Base-by-base conservation (phyloP, 1,140 invertebrate genomes). In the Philopotamus ludificatus region DNA sequence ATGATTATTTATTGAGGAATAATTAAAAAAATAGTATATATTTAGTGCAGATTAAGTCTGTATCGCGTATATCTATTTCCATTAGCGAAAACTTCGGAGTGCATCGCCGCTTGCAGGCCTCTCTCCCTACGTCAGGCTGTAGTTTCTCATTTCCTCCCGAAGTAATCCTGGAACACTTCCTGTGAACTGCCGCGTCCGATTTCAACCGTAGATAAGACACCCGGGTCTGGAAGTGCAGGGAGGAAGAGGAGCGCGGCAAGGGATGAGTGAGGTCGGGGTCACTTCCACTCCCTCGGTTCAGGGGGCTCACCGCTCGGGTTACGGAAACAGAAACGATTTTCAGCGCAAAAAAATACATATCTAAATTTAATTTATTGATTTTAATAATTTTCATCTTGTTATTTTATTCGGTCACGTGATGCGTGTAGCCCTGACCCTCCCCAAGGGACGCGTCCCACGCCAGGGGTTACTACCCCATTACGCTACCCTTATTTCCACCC, bases 111-210 rank as follows among this genome's bases (percentile, higher is more conserved):
- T 20, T 47, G 44, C 44, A 47, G 4, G 10, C 44, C n/a, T n/a
- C n/a, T n/a, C n/a, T 20, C 41, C 41, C 50, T 18, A 39, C 63
- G 39, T 47, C 67, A 39, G 15, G 63, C 34, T 61, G 67, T 68
- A 69, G 67, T 65, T 69, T 69, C 63, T 61, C 67, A 69, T 69
- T 69, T 69, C 67, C 67, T 65, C 53, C 26, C 20, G 4, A 12
- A 39, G 60, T 53, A 53, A 62, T 62, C 60, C 47, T 62, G 49
- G 50, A 34, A 63, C 59, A 63, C 63, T 69, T 69, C 67, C 67
- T 58, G 59, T 28, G 41, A 61, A 55, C 21, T 39, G 25, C 41
- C 42, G 54, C 22, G 26, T 58, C 58, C 53, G 63, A 69, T 68
- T 57, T 63, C 57, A 41, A 21, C 42, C 28, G 21, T 39, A 51